These are phyloP conservation scores for Mallotus villosus DNA, from an alignment of 2,797 vertebrate species.

Conservation along the genomic window DNA sequence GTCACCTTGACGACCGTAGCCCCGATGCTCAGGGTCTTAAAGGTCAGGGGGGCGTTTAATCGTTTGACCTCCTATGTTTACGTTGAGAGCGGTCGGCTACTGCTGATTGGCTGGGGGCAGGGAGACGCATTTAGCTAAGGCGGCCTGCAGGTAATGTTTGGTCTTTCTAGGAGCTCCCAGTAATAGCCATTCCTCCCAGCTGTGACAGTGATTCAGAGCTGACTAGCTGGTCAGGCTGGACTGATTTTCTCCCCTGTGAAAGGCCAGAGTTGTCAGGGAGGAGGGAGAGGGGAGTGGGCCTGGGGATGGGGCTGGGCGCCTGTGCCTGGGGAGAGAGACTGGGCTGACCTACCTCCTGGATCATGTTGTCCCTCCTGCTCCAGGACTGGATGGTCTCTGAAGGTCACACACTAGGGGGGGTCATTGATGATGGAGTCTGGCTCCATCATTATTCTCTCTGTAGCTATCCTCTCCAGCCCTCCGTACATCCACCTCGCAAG, in stretches of 20 bases:
- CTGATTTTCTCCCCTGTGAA: neutral
- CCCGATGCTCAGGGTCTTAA: neutral
- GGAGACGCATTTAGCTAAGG: neutral
- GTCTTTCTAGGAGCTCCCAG: neutral
- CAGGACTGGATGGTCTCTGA: conserved; percentile 4
- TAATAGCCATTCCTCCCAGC: neutral
- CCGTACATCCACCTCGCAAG: no score
- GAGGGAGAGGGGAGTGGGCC: neutral
- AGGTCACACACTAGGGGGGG: conserved; percentile 11
- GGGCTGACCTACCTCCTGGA: no score
- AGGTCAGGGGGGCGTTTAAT: no score
- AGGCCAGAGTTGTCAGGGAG: conserved; percentile 2
- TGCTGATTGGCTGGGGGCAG: neutral
- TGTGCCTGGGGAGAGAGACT: no score
- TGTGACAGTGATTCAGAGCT: neutral
- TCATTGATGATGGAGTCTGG: no score
- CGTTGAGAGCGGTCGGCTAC: neutral
- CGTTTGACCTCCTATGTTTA: no score
- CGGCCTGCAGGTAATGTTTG: neutral
- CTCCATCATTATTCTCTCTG: no score
- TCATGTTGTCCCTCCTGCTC: neutral
- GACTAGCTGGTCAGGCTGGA: neutral
- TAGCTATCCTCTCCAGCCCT: no score
- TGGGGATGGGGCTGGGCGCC: neutral
- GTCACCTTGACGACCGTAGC: no score